These are phyloP conservation scores for Acridotheres tristis DNA, from an alignment of 2,797 vertebrate genomes.

Conservation along the genomic window DNA sequence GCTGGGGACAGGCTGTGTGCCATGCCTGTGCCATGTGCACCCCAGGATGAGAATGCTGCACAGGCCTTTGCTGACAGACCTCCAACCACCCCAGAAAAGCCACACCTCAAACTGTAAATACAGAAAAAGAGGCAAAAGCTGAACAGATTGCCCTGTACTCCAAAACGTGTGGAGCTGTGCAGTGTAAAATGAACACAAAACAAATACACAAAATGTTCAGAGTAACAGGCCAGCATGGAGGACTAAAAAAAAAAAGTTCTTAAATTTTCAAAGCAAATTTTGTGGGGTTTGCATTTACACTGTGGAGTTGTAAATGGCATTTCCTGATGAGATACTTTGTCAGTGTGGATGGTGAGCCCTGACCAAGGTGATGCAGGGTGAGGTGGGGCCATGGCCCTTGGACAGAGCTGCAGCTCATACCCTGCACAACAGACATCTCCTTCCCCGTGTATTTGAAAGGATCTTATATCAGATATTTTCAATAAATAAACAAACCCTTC, in stretches of 20 bases:
- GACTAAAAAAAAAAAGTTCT: neutral
- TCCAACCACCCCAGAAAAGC: neutral
- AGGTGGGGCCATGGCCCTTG: accelerated
- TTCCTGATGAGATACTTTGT: neutral
- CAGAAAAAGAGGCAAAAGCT: neutral
- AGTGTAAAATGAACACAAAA: neutral
- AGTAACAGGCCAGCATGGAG: neutral
- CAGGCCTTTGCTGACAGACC: neutral
- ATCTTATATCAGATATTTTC: neutral
- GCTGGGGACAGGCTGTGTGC: neutral
- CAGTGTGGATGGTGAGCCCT: neutral
- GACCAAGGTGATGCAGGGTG: accelerated
- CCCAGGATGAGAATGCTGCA: neutral
- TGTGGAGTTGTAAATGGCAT: neutral
- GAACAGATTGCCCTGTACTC: neutral
- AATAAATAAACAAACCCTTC: conserved; percentile 21
- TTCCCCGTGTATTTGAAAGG: accelerated
- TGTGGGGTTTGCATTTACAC: neutral
- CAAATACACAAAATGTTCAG: neutral
- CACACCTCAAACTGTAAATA: neutral
- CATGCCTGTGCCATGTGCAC: accelerated
- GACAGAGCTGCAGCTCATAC: neutral
- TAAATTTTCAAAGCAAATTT: neutral
- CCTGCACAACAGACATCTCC: accelerated
- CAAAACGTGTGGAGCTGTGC: neutral